These are phyloP conservation scores for Meriones unguiculatus DNA, from an alignment of 2,113 vertebrate species.

Conservation along the genomic window DNA sequence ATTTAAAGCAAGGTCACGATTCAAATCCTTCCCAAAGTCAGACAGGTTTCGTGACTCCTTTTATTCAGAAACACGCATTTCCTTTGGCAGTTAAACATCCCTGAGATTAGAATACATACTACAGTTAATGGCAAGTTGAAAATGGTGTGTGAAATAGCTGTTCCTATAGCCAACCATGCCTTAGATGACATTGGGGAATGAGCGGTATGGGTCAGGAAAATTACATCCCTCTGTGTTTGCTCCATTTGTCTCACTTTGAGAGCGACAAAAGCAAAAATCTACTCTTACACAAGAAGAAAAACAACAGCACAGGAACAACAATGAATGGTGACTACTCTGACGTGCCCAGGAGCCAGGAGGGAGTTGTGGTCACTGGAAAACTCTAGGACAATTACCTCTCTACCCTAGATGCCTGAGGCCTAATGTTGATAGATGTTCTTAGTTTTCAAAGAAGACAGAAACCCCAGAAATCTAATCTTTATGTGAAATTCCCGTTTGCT, in stretches of 20 bases:
- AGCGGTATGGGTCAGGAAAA: background rate
- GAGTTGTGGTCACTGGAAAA: background rate
- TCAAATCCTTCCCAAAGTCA: background rate
- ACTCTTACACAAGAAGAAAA: background rate
- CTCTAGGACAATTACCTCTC: background rate
- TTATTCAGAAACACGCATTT: background rate
- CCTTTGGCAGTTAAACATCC: background rate
- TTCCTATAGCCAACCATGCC: background rate
- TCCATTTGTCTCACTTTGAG: background rate
- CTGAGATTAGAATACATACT: background rate
- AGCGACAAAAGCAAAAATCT: background rate
- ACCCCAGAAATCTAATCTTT: background rate
- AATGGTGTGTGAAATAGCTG: background rate
- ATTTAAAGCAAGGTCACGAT: background rate
- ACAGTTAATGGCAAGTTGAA: background rate
- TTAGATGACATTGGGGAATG: background rate
- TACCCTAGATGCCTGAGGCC: too few relatives aligned
- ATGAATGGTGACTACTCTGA: background rate
- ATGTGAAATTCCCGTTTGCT: background rate
- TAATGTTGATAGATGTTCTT: background rate
- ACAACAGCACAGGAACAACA: background rate
- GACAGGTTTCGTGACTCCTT: background rate
- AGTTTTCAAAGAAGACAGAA: conserved; percentile 24
- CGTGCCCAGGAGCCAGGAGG: background rate
- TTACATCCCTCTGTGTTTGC: background rate